Conservation (phyloP, 2,797 vertebrate genomes). For the Myiotriccus ornatus region DNA sequence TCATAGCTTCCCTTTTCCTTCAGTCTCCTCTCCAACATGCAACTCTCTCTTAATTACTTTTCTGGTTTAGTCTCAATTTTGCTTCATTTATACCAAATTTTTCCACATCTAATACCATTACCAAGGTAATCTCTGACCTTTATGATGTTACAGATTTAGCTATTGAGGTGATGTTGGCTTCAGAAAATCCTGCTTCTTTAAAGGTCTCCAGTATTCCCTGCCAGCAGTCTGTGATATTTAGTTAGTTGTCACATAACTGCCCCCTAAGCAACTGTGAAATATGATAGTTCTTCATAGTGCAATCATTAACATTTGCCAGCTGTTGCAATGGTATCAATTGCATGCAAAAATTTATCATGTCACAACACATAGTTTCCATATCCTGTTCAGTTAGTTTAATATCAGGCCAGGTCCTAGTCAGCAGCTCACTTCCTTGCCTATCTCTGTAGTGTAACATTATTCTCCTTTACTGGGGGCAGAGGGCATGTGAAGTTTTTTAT, state of each 20-base stretch:
- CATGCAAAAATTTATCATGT: background rate
- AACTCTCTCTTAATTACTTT: background rate
- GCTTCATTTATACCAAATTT: background rate
- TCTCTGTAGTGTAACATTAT: background rate
- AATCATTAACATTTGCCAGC: background rate
- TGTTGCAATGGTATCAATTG: background rate
- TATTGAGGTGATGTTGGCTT: background rate
- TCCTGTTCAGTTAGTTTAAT: background rate
- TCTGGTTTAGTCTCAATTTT: background rate
- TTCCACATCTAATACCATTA: background rate
- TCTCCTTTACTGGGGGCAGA: background rate
- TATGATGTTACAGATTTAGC: background rate
- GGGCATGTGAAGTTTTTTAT: background rate
- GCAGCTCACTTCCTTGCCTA: background rate
- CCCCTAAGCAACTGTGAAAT: background rate
- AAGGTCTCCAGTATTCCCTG: background rate
- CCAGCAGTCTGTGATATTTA: background rate
- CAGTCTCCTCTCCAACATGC: background rate
- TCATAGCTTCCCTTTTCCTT: background rate
- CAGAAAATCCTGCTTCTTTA: background rate
- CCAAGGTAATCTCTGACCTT: background rate
- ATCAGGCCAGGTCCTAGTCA: background rate
- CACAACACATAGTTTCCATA: background rate
- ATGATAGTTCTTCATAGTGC: background rate
- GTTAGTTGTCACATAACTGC: background rate